phyloP scores from a whole-genome alignment of 2,888 invertebrate genomes.

The Laspeyria flexula region DNA sequence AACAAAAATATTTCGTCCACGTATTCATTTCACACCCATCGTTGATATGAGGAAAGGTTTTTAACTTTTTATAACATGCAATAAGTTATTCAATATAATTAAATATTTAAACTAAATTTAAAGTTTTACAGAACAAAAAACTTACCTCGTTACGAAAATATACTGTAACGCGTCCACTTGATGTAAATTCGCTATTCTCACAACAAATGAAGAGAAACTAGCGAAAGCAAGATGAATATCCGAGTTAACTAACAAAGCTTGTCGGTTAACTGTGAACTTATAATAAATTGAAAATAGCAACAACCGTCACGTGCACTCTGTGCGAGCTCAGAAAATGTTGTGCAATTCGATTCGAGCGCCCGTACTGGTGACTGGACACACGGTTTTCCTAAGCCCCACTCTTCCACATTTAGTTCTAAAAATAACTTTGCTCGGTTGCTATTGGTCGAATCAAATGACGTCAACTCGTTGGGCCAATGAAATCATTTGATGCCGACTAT shows the following conservation, averaged over 20 bases:
- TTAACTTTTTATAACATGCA: neutral
- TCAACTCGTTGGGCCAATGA: slow-evolving; percentile 68
- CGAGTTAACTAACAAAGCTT: slow-evolving; percentile 17
- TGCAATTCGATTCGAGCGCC: slow-evolving; percentile 71
- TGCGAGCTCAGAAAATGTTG: slow-evolving; percentile 71
- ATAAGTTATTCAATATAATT: neutral
- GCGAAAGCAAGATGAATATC: slow-evolving; percentile 17
- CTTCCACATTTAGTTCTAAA: slow-evolving; percentile 71
- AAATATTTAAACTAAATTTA: neutral
- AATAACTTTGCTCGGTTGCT: slow-evolving; percentile 60
- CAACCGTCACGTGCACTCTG: slow-evolving; percentile 57
- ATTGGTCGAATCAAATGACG: slow-evolving; percentile 75
- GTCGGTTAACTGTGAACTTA: slow-evolving; percentile 24
- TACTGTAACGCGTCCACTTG: slow-evolving; percentile 58
- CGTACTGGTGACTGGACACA: slow-evolving; percentile 47
- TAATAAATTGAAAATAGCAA: slow-evolving; percentile 21
- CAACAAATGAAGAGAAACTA: slow-evolving; percentile 44
- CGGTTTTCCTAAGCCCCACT: slow-evolving; percentile 78
- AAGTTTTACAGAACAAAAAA: too few species aligned
- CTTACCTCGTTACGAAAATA: slow-evolving; percentile 66
- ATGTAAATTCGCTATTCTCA: slow-evolving; percentile 42
- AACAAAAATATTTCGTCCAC: neutral
- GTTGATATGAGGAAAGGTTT: neutral
- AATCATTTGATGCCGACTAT: slow-evolving; percentile 49
- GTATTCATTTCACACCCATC: neutral